Base-by-base conservation (phyloP, 2,113 vertebrate genomes). In the Cyprinodon brontotheroides region DNA sequence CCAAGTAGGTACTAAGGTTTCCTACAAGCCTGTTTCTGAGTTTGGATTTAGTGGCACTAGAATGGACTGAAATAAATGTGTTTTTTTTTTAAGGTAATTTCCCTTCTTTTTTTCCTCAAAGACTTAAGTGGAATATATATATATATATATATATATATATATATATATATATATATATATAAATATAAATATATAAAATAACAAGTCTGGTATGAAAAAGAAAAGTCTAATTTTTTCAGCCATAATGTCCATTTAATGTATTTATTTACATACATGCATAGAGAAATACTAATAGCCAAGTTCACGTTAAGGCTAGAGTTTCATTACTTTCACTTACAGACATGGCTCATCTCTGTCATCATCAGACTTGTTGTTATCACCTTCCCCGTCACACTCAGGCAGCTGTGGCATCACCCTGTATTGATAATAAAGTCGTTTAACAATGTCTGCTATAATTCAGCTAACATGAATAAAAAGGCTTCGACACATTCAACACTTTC, bases 341-440 rank as follows among this genome's bases (percentile, higher is more conserved):
- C 94, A 94, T 2, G 91, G 94, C 80, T 99, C 98, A 73, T 98
- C 97, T 68, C 95, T 92, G 78, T 98, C 97, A 0, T 98, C 97
- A 13, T 95, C 94, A 0, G 95, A 93, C 38, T 93, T 96, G 83
- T 72, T 86, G 70, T 86, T 96, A 65, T 96, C 95, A 89, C 95
- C 94, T 83, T 97, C 96, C 0, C 95, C 92, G 86, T 99, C 98
- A 90, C 95, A 98, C 41, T 95, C 94, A 3, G 98, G 98, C 72
- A 99, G 90, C 74, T 96, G 95, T 75, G 96, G 94, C 97, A 99
- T 99, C 79, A 99, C 90, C 87, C 98, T 99, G 75, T 13, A 68
- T 38, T 14, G 15, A 72, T 14, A 75, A 65, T 2, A 9, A 9
- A 57, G 6, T 5, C 40, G 50, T 17, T 50, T 45, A 37, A 74